Conservation (phyloP, 2,888 invertebrate species). For the Tortricodes alternella region DNA sequence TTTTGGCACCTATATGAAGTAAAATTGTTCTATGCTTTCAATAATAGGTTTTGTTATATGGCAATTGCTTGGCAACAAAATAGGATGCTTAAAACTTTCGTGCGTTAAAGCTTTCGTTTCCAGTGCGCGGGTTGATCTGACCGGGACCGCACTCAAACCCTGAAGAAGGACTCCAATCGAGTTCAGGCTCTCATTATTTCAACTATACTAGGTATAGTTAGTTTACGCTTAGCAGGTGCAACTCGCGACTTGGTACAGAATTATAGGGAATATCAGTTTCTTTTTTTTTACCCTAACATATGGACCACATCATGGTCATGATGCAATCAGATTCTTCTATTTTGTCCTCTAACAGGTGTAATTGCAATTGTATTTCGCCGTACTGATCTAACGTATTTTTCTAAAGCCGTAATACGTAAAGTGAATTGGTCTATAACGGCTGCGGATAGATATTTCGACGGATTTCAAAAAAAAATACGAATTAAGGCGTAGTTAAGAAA, state of each 20-base stretch:
- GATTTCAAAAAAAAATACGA: too few relatives aligned
- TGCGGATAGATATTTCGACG: background rate
- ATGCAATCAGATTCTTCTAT: background rate
- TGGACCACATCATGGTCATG: background rate
- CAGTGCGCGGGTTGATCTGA: too few relatives aligned
- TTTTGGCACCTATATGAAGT: background rate
- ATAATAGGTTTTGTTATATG: background rate
- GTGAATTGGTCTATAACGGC: background rate
- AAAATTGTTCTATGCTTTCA: background rate
- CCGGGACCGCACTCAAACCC: too few relatives aligned
- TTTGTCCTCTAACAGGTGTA: background rate
- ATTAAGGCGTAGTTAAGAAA: too few relatives aligned
- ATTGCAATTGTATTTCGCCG: background rate
- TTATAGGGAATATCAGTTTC: too few relatives aligned
- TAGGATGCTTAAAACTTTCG: too few relatives aligned
- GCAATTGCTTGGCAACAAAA: slow-evolving; percentile 1
- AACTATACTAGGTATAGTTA: background rate
- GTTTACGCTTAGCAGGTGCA: background rate
- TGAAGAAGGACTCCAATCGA: too few relatives aligned
- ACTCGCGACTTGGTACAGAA: background rate
- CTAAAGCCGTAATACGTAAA: background rate
- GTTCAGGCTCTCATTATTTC: background rate
- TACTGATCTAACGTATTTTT: background rate
- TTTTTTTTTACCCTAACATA: too few relatives aligned
- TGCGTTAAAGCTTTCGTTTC: too few relatives aligned